A percentile compares a stretch with the other conserved stretches of the same genome.
Evolutionary conservation across 2,113 vertebrate genomes (phyloP).

Genomic region (Rattus rattus): DNA sequence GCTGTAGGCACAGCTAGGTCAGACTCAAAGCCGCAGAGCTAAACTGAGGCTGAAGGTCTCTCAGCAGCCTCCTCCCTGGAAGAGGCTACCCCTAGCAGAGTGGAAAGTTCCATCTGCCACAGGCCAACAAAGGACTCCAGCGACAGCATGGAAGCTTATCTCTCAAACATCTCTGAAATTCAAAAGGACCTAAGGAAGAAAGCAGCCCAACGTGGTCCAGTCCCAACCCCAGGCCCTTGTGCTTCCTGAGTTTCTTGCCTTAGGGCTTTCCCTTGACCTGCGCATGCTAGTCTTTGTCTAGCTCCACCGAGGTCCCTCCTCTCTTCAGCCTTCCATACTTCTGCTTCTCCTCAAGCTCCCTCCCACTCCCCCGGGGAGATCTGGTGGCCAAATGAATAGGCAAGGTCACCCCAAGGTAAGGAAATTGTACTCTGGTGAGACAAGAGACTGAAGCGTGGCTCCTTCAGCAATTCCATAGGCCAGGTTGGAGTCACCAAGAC

Average conservation of each 20-base stretch:
- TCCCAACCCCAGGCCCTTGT: background rate
- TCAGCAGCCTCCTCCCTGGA: background rate
- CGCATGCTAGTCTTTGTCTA: background rate
- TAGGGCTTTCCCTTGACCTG: background rate
- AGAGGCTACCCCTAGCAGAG: background rate
- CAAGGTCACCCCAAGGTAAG: background rate
- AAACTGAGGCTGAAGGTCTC: background rate
- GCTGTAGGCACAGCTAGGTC: background rate
- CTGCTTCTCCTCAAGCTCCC: background rate
- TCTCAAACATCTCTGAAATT: background rate
- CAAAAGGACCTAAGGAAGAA: background rate
- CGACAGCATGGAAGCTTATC: background rate
- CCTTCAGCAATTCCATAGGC: background rate
- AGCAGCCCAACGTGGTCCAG: background rate
- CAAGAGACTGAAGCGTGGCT: background rate
- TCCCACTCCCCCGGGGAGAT: background rate
- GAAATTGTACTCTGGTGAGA: background rate
- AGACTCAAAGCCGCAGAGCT: background rate
- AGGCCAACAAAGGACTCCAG: constrained; percentile 3
- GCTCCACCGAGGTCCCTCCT: background rate
- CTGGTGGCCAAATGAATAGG: background rate
- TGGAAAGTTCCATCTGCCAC: background rate
- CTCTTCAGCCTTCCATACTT: background rate
- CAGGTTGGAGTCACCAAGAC: background rate
- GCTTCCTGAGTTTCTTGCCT: background rate